Evolutionary conservation across 2,113 vertebrate genomes (phyloP).

Genomic region (Cariama cristata): DNA sequence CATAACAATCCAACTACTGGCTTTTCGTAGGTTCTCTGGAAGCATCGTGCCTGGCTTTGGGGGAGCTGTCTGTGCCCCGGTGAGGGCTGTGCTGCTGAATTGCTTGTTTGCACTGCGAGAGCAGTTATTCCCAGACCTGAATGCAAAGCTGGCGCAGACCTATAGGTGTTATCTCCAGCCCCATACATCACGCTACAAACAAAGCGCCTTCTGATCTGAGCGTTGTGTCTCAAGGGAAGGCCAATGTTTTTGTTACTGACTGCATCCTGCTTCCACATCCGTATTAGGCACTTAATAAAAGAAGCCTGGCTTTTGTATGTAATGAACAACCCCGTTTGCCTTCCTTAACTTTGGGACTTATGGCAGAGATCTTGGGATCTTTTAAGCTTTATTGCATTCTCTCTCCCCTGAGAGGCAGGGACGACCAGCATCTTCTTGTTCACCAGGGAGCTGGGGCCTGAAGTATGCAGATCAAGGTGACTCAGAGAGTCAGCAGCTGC

Average conservation of each 20-base stretch:
- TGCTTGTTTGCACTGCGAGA: fast-evolving
- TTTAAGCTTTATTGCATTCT: neutral
- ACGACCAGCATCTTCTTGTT: neutral
- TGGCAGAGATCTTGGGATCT: neutral
- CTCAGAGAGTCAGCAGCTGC: conserved; percentile 1
- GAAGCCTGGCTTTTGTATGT: neutral
- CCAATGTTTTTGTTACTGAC: neutral
- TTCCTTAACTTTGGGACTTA: neutral
- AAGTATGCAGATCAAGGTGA: neutral
- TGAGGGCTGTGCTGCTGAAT: neutral
- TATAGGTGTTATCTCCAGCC: neutral
- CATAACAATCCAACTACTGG: neutral
- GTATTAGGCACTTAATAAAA: neutral
- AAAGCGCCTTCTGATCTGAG: fast-evolving
- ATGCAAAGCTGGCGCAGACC: neutral
- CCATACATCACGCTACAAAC: neutral
- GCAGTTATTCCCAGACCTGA: neutral
- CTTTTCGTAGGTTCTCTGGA: neutral
- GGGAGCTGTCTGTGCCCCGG: neutral
- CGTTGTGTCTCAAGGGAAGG: neutral
- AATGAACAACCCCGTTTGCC: fast-evolving
- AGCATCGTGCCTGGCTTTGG: neutral
- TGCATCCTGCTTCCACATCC: neutral
- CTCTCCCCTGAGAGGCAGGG: neutral
- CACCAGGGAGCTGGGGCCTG: neutral